Conservation (phyloP, 2,113 vertebrate genomes). For the Clarias batrachus region DNA sequence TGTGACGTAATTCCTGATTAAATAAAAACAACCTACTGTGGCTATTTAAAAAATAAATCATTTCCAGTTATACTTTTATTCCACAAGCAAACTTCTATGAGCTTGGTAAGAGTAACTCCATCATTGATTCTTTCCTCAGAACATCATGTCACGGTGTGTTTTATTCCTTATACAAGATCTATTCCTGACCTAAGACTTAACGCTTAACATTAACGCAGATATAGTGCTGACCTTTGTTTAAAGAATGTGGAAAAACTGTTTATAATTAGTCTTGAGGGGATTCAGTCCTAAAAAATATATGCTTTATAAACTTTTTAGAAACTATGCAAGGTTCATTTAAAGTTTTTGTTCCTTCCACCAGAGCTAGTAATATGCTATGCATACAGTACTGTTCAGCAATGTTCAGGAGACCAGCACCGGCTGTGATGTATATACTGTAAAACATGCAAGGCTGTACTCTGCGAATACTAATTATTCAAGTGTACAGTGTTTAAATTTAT, state of each 20-base stretch:
- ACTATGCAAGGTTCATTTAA: not conserved
- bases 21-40: not conserved
- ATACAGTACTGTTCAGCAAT: not conserved
- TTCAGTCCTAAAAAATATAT: not conserved
- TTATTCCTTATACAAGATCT: not conserved
- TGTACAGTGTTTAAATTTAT: not conserved
- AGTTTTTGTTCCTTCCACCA: not conserved
- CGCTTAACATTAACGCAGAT: not conserved
- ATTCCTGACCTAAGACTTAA: not conserved
- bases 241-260: not conserved
- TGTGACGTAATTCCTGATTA: not conserved
- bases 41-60: not conserved
- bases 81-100: not conserved
- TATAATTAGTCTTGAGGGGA: not conserved
- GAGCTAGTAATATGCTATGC: not conserved
- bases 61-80: not conserved
- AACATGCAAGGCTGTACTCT: not conserved
- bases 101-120: not conserved
- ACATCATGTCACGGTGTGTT: not conserved
- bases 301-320: not conserved
- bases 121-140: not conserved
- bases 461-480: not conserved
- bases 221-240: not conserved
- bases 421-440: not conserved
- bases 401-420: not conserved